Base-by-base conservation (phyloP, 2,888 invertebrate species). In the Pimpla rufipes region DNA sequence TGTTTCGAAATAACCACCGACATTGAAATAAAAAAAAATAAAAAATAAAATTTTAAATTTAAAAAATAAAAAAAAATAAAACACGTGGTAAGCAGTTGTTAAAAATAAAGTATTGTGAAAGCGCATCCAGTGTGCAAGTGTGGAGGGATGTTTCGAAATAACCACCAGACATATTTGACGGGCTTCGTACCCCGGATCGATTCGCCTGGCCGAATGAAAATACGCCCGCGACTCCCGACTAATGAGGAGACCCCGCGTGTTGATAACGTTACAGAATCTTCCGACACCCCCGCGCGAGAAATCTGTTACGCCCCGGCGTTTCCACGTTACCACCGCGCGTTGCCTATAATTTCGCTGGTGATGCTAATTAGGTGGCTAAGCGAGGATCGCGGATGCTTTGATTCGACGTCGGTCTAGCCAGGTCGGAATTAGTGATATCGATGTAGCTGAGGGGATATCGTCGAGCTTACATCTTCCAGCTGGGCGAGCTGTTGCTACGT, bases 291-390 rank as follows among this genome's bases (percentile, higher is more conserved):
- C 59, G n/a, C 59, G 59, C 23, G 23, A 59, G n/a, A 77, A 77
- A 68, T 77, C 77, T 77, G 10, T 37, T 21, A 37, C 64, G 35
- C 45, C 18, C 16, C 18, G 52, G 23, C 23, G 16, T 40, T 8
- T 29, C 37, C n/a, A 18, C 47, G 47, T 47, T n/a, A 47, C n/a
- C 11, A 76, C n/a, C n/a, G 40, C n/a, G n/a, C n/a, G 29, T 68
- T 40, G n/a, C 37, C 59, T 62, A 16, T 62, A 62, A 70, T 62
- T 78, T 35, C n/a, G n/a, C 18, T 68, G 21, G 55, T 29, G 45
- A 40, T 52, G n/a, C 52, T 75, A 74, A 70, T 80, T 80, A 75
- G 55, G 52, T 42, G 18, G 52, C 21, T 52, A 21, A 52, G 7
- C 52, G 52, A 21, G 18, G 18, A 62, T 52, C 64, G 40, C n/a